Base-by-base conservation (phyloP, 2,888 invertebrate genomes). In the Amaurobius ferox region DNA sequence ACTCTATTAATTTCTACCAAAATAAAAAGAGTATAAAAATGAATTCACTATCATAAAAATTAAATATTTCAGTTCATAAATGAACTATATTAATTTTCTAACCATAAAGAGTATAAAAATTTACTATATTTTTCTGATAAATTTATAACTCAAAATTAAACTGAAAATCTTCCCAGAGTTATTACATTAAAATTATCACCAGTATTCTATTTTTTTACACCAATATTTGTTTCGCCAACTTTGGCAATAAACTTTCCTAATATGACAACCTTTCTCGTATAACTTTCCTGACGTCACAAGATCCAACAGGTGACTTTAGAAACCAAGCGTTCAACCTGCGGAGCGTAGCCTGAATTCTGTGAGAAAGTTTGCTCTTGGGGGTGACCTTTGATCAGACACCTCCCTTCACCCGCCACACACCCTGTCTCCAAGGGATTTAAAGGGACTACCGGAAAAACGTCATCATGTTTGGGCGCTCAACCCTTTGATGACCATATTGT, bases 301-400 rank as follows among this genome's bases (percentile, higher is more conserved):
- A 68, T 30, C 55, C 44, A 81, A 81, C 81, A 81, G 81, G 81
- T 81, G 81, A 81, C 74, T 80, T 55, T 55, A 61, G 62, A 23
- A 26, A 23, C 35, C 35, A 62, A 73, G 68, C 30, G 67, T 68
- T 44, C 28, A 44, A 40, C 30, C 70, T 66, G 30, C 48, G 74
- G 74, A 81, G 55, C 74, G 68, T 81, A 74, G 74, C 74, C 66
- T 66, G 61, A 74, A 81, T 81, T 81, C 81, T 81, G 81, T 81
- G 81, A 81, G 81, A 81, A 81, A 81, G 81, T 81, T 81, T 74
- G 70, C 81, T 81, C 81, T 81, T 70, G n/a, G 67, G 68, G 68
- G 74, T 81, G 81, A 81, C 81, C 81, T 81, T 81, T 81, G 81
- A 81, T 81, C 81, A 74, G 68, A 67, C 81, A 81, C 55, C 80